Percentiles rank a stretch among this genome's conserved stretches.
Conservation (phyloP, 2,113 vertebrate species). For the Nyctereutes procyonoides region DNA sequence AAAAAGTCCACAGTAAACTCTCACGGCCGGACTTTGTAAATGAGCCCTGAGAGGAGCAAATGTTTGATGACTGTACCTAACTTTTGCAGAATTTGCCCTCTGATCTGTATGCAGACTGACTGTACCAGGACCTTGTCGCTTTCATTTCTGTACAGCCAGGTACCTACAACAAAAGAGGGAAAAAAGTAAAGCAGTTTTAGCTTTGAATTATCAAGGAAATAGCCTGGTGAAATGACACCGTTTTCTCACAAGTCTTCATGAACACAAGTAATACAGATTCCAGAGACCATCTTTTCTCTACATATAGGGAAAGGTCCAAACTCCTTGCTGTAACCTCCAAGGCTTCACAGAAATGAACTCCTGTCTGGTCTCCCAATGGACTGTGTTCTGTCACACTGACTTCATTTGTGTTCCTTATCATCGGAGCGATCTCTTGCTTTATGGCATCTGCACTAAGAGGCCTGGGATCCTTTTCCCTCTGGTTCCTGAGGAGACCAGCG, state of each 20-base stretch:
- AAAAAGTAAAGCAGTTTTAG: background rate
- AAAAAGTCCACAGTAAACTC: background rate
- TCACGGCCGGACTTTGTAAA: background rate
- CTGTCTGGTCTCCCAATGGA: background rate
- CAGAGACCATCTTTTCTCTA: background rate
- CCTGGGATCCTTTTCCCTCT: background rate
- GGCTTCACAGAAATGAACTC: background rate
- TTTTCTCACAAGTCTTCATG: background rate
- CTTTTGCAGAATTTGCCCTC: slow-evolving; percentile 96
- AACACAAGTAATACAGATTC: background rate
- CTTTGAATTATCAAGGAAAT: background rate
- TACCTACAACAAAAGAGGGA: slow-evolving; percentile 86
- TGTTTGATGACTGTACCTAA: slow-evolving; percentile 87
- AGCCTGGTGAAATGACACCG: background rate
- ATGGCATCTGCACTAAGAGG: background rate
- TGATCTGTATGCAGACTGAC: slow-evolving; percentile 95
- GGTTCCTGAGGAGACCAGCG: background rate
- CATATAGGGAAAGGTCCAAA: background rate
- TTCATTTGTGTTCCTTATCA: background rate
- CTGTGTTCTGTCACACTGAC: no score
- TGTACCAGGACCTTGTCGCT: slow-evolving; percentile 93
- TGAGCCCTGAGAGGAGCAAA: background rate
- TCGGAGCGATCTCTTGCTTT: background rate
- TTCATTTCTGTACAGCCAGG: slow-evolving; percentile 91
- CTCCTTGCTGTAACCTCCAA: background rate